Conservation (phyloP, 2,888 invertebrate species). For the Branchellion lobata region DNA sequence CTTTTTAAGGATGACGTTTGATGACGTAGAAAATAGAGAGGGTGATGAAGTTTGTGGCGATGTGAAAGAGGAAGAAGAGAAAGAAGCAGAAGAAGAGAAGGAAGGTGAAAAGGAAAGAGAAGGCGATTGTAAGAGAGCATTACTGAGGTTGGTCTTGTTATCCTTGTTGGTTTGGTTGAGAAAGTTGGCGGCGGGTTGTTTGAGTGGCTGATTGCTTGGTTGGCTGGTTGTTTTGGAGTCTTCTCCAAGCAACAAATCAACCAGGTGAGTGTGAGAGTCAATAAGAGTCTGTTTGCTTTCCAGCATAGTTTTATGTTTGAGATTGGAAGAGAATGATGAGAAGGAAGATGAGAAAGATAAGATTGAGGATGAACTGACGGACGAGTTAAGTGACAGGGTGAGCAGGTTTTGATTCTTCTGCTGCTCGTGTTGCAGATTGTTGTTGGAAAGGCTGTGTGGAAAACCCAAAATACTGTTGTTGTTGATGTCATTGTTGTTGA, state of each 20-base stretch:
- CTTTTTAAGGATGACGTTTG: constrained; percentile 45
- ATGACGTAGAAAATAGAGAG: background rate
- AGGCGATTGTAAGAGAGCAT: background rate
- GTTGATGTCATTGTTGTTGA: background rate
- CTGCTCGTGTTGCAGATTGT: background rate
- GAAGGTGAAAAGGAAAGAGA: constrained; percentile 12
- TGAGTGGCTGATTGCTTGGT: background rate
- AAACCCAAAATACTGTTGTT: background rate
- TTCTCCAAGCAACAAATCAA: constrained; percentile 18
- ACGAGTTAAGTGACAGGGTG: background rate
- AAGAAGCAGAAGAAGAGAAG: background rate
- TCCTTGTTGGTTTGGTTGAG: background rate
- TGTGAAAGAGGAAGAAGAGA: background rate
- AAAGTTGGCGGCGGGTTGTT: background rate
- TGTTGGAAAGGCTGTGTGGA: background rate
- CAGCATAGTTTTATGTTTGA: background rate
- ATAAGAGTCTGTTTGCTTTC: constrained; percentile 7
- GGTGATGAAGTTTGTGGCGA: background rate
- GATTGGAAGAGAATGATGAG: background rate
- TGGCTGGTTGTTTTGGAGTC: background rate
- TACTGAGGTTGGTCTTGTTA: background rate
- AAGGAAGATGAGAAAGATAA: background rate
- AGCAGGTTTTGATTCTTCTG: background rate
- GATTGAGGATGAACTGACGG: background rate
- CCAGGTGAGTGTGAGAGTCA: constrained; percentile 34